Evolutionary conservation across 2,797 vertebrate species (phyloP).

Genomic region (Ptychobarbus kaznakovi): DNA sequence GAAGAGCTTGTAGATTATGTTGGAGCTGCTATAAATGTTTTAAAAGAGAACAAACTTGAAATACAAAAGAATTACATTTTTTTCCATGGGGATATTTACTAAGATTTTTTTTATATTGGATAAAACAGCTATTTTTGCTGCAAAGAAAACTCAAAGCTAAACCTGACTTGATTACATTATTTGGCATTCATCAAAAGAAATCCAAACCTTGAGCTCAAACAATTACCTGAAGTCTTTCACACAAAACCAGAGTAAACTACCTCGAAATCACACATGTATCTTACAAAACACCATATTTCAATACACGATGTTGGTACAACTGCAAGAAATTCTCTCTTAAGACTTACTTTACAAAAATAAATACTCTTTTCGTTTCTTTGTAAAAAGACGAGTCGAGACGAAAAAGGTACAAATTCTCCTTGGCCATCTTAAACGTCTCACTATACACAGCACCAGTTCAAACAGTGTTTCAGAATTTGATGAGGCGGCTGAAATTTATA

Average conservation of each 20-base stretch:
- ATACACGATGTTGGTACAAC: conserved; percentile 39
- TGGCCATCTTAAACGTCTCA: conserved; percentile 26
- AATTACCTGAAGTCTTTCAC: conserved; percentile 56
- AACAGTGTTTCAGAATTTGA: conserved; percentile 39
- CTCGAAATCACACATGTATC: conserved; percentile 36
- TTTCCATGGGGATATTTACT: neutral
- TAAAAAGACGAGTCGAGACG: conserved; percentile 39
- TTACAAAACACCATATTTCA: conserved; percentile 21
- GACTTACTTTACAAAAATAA: conserved; percentile 60
- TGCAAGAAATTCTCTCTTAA: conserved; percentile 28
- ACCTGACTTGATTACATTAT: conserved; percentile 46
- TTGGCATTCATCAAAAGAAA: conserved; percentile 53
- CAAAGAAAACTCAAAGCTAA: conserved; percentile 8
- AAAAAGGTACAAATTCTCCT: conserved; percentile 30
- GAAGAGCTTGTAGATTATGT: conserved; percentile 8
- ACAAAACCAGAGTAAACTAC: conserved; percentile 44
- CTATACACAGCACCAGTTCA: conserved; percentile 53
- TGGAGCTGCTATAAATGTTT: conserved; percentile 17
- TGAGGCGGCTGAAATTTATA: conserved; percentile 39
- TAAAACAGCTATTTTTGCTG: neutral
- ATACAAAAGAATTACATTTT: neutral
- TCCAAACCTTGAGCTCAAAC: conserved; percentile 44
- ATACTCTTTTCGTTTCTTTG: conserved; percentile 56
- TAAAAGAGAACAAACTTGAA: neutral
- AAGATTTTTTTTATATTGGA: neutral